phyloP scores from a whole-genome alignment of 2,797 vertebrate genomes.

The Muscicapa comitata region DNA sequence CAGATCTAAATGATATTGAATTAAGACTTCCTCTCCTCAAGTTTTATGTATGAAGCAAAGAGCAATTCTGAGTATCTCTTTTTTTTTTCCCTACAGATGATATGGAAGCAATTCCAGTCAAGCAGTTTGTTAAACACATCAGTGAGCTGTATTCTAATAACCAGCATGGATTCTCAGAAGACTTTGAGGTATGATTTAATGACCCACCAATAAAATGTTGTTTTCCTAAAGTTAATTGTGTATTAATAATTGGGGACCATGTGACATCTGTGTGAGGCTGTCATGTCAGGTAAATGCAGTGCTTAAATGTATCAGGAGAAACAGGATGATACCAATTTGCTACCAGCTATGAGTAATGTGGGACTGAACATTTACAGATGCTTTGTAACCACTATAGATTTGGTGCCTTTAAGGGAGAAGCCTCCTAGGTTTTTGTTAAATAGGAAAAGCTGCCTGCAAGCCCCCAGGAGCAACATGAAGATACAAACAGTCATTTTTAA shows the following conservation, averaged over 20 bases:
- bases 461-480: not conserved
- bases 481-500: not conserved
- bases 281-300: not conserved
- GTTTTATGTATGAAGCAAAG: not conserved
- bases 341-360: not conserved
- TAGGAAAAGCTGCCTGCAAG: not conserved
- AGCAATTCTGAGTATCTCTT: slow-evolving; percentile 34
- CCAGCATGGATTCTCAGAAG: slow-evolving; percentile 94
- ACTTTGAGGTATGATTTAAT: slow-evolving; percentile 89
- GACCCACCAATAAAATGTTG: not conserved
- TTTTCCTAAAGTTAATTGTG: slow-evolving; percentile 30
- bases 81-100: slow-evolving; percentile 83
- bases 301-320: not conserved
- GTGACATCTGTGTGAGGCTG: not conserved
- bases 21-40: not conserved
- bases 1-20: not conserved
- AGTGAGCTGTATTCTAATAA: slow-evolving; percentile 95
- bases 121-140: slow-evolving; percentile 95
- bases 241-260: not conserved
- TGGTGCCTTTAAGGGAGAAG: not conserved
- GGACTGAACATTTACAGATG: not conserved
- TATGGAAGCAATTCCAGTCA: slow-evolving; percentile 94
- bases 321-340: not conserved
- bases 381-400: not conserved
- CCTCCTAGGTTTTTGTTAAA: not conserved